Percentiles rank a stretch among this genome's conserved stretches.
These are phyloP conservation scores for Cichladusa arquata DNA, from an alignment of 2,113 vertebrate genomes.

Conservation along the genomic window DNA sequence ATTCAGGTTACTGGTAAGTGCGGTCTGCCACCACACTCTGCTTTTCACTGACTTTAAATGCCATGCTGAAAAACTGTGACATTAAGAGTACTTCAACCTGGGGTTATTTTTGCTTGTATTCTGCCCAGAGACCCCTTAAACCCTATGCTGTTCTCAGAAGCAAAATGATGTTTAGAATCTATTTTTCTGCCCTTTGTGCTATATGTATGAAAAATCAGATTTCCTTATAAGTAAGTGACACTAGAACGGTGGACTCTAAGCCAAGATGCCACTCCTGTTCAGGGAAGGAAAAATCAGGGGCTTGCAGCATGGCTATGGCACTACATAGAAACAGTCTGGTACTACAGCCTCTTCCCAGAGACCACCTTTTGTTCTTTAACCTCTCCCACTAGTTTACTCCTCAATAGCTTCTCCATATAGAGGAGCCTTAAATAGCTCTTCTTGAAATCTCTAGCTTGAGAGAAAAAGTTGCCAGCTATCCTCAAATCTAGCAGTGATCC, in stretches of 20 bases:
- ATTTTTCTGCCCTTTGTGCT: not conserved
- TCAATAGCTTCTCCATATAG: not conserved
- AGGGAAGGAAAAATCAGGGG: not conserved
- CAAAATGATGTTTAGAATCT: not conserved
- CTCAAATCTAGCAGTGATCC: not conserved
- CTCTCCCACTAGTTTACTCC: not conserved
- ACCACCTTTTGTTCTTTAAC: not conserved
- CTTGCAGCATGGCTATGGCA: not conserved
- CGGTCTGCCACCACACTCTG: not conserved
- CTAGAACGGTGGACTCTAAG: not conserved
- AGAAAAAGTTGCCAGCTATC: not conserved
- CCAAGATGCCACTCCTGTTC: not conserved
- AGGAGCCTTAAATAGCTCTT: not conserved
- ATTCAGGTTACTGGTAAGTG: not conserved
- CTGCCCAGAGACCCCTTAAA: not conserved
- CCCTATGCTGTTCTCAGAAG: not conserved
- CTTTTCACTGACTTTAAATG: not conserved
- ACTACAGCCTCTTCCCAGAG: not conserved
- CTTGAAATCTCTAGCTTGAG: not conserved
- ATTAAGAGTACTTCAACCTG: not conserved
- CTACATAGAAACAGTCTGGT: not conserved
- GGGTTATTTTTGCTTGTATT: not conserved
- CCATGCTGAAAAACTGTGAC: not conserved
- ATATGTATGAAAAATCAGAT: not conserved
- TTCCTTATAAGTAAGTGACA: not conserved